Percentiles rank a stretch among this genome's conserved stretches.
phyloP scores from a whole-genome alignment of 1,140 invertebrate genomes.

The Cydia amplana region DNA sequence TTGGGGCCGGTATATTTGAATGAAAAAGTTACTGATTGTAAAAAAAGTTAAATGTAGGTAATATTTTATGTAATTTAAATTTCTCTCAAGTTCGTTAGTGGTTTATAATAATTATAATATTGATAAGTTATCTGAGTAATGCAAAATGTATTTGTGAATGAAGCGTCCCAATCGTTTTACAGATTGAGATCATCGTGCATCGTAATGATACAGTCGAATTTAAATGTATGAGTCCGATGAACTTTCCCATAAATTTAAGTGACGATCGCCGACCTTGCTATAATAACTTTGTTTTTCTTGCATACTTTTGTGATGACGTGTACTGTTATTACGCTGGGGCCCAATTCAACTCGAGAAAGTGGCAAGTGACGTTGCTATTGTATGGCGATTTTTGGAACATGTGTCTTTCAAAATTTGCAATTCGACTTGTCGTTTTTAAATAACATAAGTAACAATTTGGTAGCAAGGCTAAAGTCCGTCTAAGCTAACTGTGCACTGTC shows the following conservation, averaged over 20 bases:
- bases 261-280: not conserved
- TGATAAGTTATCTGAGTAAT: not conserved
- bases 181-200: not conserved
- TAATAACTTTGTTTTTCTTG: constrained; percentile 1
- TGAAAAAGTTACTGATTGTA: not conserved
- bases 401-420: too few species aligned
- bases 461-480: too few species aligned
- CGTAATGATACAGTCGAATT: not conserved
- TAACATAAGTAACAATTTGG: too few species aligned
- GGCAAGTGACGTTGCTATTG: too few species aligned
- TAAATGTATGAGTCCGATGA: not conserved
- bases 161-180: not conserved
- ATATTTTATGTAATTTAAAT: not conserved
- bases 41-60: not conserved
- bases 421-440: too few species aligned
- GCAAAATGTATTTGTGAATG: not conserved
- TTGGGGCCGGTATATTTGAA: not conserved
- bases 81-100: not conserved
- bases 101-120: too few species aligned
- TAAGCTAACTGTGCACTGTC: too few species aligned
- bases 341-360: too few species aligned
- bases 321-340: not conserved
- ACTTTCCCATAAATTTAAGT: not conserved
- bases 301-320: not conserved
- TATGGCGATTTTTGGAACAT: too few species aligned